Evolutionary conservation across 2,797 vertebrate species (phyloP), one percentile per base, ranked within the genome.

Genomic region (Gymnocypris eckloni): DNA sequence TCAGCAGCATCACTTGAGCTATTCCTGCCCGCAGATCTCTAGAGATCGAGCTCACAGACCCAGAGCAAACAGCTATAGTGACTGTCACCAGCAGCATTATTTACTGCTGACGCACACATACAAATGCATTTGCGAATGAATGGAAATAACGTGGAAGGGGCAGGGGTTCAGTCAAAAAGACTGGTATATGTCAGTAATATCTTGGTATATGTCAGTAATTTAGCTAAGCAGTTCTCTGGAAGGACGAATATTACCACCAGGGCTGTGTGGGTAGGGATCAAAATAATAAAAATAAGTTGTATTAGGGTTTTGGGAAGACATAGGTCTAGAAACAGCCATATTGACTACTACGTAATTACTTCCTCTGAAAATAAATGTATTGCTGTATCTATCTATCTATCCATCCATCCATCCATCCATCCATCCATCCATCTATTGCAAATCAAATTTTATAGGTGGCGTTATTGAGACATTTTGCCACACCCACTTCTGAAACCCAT

Each of bases 341-440:
- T 93, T 91, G 93, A 90, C 90, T 92, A 25, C 37, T 88, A 33
- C 33, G 91, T 94, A 93, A 95, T 95, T 94, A 94, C 92, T 90
- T 92, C 87, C 92, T 91, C 92, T 88, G 90, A 94, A 95, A 95
- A 95, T 94, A 94, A 95, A 95, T 95, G 93, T 92, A 91, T 90
- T 91, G 90, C 89, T 91, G 90, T 91, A 86, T 92, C 28, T 54
- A 1, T 6, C 48, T 54, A 18, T 54, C 28, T 66, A 13, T 13
- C 78, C 39, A 39, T 75, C 81, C 89, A 33, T 33, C 33, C 33
- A 2, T 33, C 33, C 33, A 2, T 91, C 91, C 91, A 85, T 92
- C 25, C 37, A 1, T 6, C 48, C 37, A 16, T 54, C 28, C 28
- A 12, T 28, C 78, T 52, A 39, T 75, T 33, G 33, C 33, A 33